Evolutionary conservation across 2,113 vertebrate genomes (phyloP).

Genomic region (Smithornis capensis): DNA sequence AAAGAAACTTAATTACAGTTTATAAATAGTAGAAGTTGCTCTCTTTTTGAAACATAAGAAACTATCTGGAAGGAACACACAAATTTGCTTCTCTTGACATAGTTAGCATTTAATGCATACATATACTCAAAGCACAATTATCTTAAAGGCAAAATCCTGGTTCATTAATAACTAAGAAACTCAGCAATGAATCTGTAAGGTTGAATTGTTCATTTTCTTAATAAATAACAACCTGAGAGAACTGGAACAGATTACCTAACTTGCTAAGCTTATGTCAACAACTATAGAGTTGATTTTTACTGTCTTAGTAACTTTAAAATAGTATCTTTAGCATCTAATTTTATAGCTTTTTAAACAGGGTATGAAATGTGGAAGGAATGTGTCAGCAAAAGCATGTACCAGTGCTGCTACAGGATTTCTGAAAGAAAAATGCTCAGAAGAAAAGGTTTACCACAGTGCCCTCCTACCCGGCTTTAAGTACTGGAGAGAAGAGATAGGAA

Average conservation of each 20-base stretch:
- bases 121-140: neutral
- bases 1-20: conserved; percentile 65
- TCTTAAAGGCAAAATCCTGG: conserved; percentile 2
- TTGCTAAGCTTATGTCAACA: neutral
- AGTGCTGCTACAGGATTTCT: neutral
- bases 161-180: neutral
- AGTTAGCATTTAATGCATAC: neutral
- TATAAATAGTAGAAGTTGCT: conserved; percentile 66
- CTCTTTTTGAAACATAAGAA: conserved; percentile 54
- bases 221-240: neutral
- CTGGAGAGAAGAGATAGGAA: neutral
- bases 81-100: conserved; percentile 16
- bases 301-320: neutral
- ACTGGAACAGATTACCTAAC: neutral
- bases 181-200: neutral
- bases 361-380: neutral
- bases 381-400: neutral
- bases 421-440: neutral
- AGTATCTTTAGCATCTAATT: neutral
- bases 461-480: neutral
- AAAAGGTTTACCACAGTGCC: neutral
- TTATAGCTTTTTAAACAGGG: neutral
- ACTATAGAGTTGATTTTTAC: neutral
- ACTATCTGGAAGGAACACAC: neutral
- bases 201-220: neutral